These are phyloP conservation scores for Taxidea taxus DNA, from an alignment of 2,113 vertebrate genomes.

Conservation along the genomic window DNA sequence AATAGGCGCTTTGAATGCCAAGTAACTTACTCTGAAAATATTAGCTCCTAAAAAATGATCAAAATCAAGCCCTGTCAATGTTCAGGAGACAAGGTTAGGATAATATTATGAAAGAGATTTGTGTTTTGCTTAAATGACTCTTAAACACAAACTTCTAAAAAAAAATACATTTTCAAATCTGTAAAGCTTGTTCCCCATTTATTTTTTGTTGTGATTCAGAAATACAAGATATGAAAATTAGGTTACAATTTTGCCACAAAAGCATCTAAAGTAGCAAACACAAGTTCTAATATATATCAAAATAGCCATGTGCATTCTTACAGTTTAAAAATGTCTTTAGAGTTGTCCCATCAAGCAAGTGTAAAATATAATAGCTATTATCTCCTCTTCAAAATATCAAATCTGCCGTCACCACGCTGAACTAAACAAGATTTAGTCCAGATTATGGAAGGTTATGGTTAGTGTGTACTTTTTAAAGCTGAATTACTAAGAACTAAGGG, in stretches of 20 bases:
- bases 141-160: background rate
- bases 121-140: constrained; percentile 3
- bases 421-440: constrained; percentile 28
- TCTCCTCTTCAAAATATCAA: constrained; percentile 74
- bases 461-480: constrained; percentile 46
- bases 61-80: background rate
- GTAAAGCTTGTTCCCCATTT: constrained; percentile 78
- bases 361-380: constrained; percentile 65
- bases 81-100: background rate
- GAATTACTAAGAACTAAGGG: constrained; percentile 56
- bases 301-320: constrained; percentile 70
- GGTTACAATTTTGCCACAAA: constrained; percentile 81
- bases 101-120: background rate
- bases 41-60: background rate
- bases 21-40: background rate
- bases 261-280: constrained; percentile 77
- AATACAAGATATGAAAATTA: constrained; percentile 84
- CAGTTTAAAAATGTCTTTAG: constrained; percentile 77
- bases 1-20: background rate
- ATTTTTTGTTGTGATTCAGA: constrained; percentile 78
- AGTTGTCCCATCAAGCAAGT: constrained; percentile 76
- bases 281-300: constrained; percentile 74
- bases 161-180: constrained; percentile 52
- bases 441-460: background rate
- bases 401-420: constrained; percentile 64